A percentile compares a stretch with the other conserved stretches of the same genome.
Evolutionary conservation across 2,888 invertebrate genomes (phyloP).

Genomic region (Spatulosminthurus flaviceps): DNA sequence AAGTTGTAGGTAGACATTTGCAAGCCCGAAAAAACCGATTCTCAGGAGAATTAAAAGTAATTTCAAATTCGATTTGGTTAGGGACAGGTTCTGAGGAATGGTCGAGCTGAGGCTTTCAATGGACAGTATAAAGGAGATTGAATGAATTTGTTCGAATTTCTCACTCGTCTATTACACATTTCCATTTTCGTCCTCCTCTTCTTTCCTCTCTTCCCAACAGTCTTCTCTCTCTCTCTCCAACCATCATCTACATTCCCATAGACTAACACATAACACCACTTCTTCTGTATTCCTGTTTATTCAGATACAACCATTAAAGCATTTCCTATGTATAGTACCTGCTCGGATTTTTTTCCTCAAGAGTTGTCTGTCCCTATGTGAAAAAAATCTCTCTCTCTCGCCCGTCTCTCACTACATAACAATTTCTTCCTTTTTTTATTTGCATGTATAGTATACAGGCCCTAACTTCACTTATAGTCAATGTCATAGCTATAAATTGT

Average conservation of each 20-base stretch:
- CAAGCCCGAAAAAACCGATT: conserved; percentile 53
- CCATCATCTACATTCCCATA: not conserved
- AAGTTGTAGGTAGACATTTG: conserved; percentile 53
- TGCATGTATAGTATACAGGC: no score
- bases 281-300: conserved; percentile 20
- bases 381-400: no score
- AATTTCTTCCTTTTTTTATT: not conserved
- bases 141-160: conserved; percentile 59
- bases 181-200: conserved; percentile 53
- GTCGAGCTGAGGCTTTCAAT: conserved; percentile 55
- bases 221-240: conserved; percentile 20
- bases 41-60: conserved; percentile 61
- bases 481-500: not conserved
- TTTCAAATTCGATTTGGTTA: conserved; percentile 60
- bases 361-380: no score
- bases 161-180: conserved; percentile 55
- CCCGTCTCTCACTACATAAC: not conserved
- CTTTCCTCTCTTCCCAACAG: no score
- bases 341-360: no score
- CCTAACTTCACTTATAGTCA: not conserved
- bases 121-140: conserved; percentile 56
- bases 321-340: no score
- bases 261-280: not conserved
- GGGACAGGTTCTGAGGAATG: conserved; percentile 58
- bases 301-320: not conserved